Percentiles rank a stretch among this genome's conserved stretches.
phyloP scores from a whole-genome alignment of 2,888 invertebrate species.

The Scaptomyza polygonia region DNA sequence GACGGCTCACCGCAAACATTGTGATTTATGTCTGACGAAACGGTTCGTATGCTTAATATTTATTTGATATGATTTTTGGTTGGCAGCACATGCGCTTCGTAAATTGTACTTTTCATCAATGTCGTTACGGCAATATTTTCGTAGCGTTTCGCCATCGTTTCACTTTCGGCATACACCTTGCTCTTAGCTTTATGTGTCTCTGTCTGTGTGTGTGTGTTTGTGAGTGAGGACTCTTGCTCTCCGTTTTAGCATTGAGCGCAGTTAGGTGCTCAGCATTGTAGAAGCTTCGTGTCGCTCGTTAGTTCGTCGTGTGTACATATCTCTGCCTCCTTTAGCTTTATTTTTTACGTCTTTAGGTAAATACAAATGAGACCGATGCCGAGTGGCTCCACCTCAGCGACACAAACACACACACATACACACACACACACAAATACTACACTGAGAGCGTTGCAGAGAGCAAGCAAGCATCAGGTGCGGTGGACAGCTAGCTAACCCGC shows the following conservation, averaged over 20 bases:
- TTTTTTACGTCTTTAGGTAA: conserved; percentile 71
- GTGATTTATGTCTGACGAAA: conserved; percentile 34
- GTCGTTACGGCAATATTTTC: conserved; percentile 62
- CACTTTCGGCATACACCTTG: conserved; percentile 72
- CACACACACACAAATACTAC: background rate
- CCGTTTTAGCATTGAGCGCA: conserved; percentile 59
- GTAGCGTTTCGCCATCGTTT: conserved; percentile 49
- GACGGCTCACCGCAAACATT: conserved; percentile 58
- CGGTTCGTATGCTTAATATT: conserved; percentile 27
- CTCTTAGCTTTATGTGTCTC: conserved; percentile 27
- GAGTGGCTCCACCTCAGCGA: conserved; percentile 77
- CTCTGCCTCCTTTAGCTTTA: conserved; percentile 24
- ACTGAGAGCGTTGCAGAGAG: background rate
- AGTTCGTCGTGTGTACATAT: conserved; percentile 57
- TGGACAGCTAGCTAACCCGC: conserved; percentile 46
- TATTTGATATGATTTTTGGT: background rate
- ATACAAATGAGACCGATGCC: conserved; percentile 79
- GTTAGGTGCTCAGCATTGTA: conserved; percentile 51
- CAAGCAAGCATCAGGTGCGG: conserved; percentile 49
- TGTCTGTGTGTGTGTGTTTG: conserved; percentile 27
- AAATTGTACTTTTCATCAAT: conserved; percentile 60
- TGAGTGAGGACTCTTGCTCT: conserved; percentile 36
- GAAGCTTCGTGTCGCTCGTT: conserved; percentile 67
- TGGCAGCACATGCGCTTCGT: conserved; percentile 51
- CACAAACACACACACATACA: no score